Base-by-base conservation (phyloP, 2,797 vertebrate species). In the Leucoraja ocellata region DNA sequence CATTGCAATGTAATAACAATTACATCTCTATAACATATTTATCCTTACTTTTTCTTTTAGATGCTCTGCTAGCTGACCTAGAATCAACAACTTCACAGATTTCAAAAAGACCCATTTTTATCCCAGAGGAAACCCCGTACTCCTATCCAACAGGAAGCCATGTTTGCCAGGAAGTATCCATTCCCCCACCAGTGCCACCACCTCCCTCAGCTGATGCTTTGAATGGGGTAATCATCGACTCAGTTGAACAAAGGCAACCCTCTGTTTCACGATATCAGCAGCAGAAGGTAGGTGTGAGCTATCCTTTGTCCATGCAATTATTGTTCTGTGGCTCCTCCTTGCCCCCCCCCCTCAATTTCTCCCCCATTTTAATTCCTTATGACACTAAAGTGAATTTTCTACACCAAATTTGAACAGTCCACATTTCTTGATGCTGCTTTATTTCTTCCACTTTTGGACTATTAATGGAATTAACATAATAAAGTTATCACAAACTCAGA, bases 21-120 rank as follows among this genome's bases (percentile, higher is more conserved):
- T 68, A 65, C 21, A 6, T 32, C 14, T 88, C 13, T 65, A 8
- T 93, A 93, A 58, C n/a, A 77, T 74, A 74, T 80, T 83, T 65
- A 39, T 81, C 93, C 58, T 11, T 93, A 2, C 65, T 68, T 78
- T 36, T 16, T n/a, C 76, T 93, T 63, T 58, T 95, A 99, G 99
- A 99, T 61, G 98, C 98, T 0, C 96, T 99, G 94, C 95, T 99
- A 94, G 98, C 98, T 1, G 99, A 99, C 96, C 96, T 99, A 95
- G 98, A 99, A 95, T 99, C 99, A 0, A 99, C 99, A 93, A 99
- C 99, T 18, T 99, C 98, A 0, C 98, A 99, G 94, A 99, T 99
- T 95, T 98, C 98, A 95, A 99, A 99, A 93, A 95, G 98, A 9
- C 98, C 98, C 0, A 98, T 98, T 74, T 99, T 99, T 94, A 94